Evolutionary conservation across 2,113 vertebrate species (phyloP), one percentile per base, ranked within the genome.

Genomic region (Poeciliopsis retropinna): DNA sequence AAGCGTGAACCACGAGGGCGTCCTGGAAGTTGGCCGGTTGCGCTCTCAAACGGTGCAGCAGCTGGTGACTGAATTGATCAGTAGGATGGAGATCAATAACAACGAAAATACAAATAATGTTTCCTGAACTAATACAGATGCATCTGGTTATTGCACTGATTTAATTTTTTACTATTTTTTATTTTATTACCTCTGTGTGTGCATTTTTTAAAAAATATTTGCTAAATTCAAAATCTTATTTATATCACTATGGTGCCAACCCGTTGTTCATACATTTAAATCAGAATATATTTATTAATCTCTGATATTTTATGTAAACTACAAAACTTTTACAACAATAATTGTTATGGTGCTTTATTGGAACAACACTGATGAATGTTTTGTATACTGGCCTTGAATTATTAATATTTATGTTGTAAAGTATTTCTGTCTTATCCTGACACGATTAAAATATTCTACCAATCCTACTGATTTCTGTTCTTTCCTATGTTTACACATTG

Each of bases 21-120:
- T 96, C 5, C 87, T 96, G 83, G 94, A 93, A 44, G 91, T 95
- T 3, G 85, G 94, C n/a, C 90, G 90, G 32, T 87, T 92, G 82
- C 90, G 94, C 15, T 92, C 95, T 3, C 89, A 92, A 5, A 88
- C 90, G 0, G 85, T 96, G 41, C 94, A 95, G 85, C 82, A 87
- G 17, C 88, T 96, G 34, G 90, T 96, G 41, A 94, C 89, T 0
- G 93, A 95, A 54, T 84, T 96, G 66, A 80, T 96, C 68, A 71
- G 79, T 76, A 87, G 67, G 70, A 92, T 95, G 90, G 93, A 95
- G 70, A 86, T 94, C 76, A 95, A 94, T 76, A 94, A 93, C 87
- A 94, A 92, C 72, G 93, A 92, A 85, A 87, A 70, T 78, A 89
- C 77, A 74, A 93, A 86, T 70, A 85, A 81, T 19, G 29, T 47